phyloP scores from a whole-genome alignment of 1,140 invertebrate species.

The Acromyrmex charruanus region DNA sequence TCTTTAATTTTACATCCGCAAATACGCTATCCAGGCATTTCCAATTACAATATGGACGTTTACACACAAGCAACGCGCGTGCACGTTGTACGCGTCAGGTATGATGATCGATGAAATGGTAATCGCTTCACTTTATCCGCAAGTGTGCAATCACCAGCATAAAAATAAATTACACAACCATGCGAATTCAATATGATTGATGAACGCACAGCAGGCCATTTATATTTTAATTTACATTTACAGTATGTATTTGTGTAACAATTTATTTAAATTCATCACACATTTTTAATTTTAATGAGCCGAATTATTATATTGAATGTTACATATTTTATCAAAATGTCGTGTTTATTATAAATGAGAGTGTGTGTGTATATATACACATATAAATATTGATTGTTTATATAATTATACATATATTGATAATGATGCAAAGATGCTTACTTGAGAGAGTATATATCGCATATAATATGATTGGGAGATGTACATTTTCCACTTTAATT shows the following conservation, averaged over 20 bases:
- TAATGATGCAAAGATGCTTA: slow-evolving; percentile 13
- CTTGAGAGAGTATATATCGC: neutral
- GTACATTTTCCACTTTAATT: slow-evolving; percentile 14
- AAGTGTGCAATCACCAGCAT: slow-evolving; percentile 16
- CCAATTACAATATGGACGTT: slow-evolving; percentile 1
- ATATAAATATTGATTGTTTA: neutral
- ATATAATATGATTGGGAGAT: slow-evolving; percentile 40
- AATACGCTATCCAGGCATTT: neutral
- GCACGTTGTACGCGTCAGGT: neutral
- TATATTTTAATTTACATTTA: slow-evolving; percentile 21
- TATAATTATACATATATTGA: neutral
- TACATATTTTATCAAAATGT: neutral
- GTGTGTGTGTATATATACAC: neutral
- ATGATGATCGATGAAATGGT: slow-evolving; percentile 39
- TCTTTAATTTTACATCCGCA: neutral
- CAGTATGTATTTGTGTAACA: neutral
- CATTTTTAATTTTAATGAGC: neutral
- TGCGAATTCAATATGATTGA: slow-evolving; percentile 12
- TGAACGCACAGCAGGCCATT: neutral
- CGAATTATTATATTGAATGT: slow-evolving; percentile 1
- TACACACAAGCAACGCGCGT: neutral
- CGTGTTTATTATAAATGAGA: neutral
- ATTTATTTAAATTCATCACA: neutral
- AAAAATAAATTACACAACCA: slow-evolving; percentile 15
- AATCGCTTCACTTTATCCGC: slow-evolving; percentile 19